Percentiles rank a stretch among this genome's conserved stretches.
These are phyloP conservation scores for Notiomystis cincta DNA, from an alignment of 2,113 vertebrate species.

Conservation along the genomic window DNA sequence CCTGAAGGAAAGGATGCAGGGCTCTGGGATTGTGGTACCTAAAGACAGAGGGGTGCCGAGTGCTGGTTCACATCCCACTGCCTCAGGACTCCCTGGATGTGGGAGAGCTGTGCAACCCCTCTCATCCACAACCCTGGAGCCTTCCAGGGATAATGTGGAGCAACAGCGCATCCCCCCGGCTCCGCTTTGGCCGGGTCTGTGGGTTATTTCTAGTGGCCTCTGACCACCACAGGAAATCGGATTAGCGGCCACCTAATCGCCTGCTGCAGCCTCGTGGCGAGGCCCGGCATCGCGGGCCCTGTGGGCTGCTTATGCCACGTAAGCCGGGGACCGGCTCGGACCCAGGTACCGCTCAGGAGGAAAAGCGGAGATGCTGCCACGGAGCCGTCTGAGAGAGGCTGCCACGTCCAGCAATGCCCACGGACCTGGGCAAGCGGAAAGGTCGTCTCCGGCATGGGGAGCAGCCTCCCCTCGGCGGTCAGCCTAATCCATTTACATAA, in stretches of 20 bases:
- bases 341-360: neutral
- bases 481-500: slow-evolving; percentile 59
- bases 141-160: neutral
- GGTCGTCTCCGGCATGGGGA: neutral
- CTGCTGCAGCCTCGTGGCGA: neutral
- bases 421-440: neutral
- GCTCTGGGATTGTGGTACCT: no score
- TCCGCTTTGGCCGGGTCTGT: neutral
- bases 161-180: neutral
- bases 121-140: neutral
- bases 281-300: neutral
- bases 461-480: neutral
- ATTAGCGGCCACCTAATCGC: neutral
- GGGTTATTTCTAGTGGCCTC: neutral
- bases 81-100: neutral
- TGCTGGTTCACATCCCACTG: neutral
- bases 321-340: neutral
- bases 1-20: neutral
- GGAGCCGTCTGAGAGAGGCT: neutral
- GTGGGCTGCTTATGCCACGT: accelerated
- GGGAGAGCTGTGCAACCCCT: neutral
- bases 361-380: accelerated
- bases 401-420: accelerated
- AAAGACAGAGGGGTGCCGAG: neutral
- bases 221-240: neutral